Base-by-base conservation (phyloP, 2,113 vertebrate genomes). In the Sinocyclocheilus rhinocerous region DNA sequence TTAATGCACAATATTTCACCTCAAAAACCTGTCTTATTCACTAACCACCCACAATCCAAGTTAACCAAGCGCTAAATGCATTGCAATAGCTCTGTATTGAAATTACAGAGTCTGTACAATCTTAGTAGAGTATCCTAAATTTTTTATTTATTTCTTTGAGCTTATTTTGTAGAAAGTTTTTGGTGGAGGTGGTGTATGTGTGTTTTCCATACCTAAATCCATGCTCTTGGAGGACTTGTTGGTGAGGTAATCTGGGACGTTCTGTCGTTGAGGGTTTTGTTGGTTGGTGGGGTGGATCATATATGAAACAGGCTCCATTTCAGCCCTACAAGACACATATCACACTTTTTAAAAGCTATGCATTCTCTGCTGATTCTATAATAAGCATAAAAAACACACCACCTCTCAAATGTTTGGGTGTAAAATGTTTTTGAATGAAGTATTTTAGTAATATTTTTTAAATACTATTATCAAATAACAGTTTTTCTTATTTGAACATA, bases 141-240 rank as follows among this genome's bases (percentile, higher is more conserved):
- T n/a, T n/a, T n/a, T n/a, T n/a, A 39, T 39, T 39, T 39, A 7
- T 5, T 26, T 26, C 6, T 6, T 36, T 4, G 0, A 36, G 36
- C 6, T 20, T 39, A 33, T 72, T 72, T 12, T 42, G 33, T 39
- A 16, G 67, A 3, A 4, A 11, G 33, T 42, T 72, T 72, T 7
- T 73, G 9, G 76, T 79, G 78, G 76, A 84, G 33, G 36, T 73
- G 55, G 20, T 42, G 45, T 55, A 22, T 69, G 24, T 65, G 81
- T 69, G 61, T 84, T 55, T 55, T 8, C 13, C 97, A 96, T 95
- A 97, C 97, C 97, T 70, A 97, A 92, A 92, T 99, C 97, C 97
- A 98, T 97, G 95, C 97, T 98, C 92, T 97, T 98, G 26, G 97
- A 98, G 29, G 95, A 87, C 93, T 96, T 96, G 89, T 95, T 92